Evolutionary conservation across 92 coral and sea anemone species (phyloP).

Genomic region (Porites rus): DNA sequence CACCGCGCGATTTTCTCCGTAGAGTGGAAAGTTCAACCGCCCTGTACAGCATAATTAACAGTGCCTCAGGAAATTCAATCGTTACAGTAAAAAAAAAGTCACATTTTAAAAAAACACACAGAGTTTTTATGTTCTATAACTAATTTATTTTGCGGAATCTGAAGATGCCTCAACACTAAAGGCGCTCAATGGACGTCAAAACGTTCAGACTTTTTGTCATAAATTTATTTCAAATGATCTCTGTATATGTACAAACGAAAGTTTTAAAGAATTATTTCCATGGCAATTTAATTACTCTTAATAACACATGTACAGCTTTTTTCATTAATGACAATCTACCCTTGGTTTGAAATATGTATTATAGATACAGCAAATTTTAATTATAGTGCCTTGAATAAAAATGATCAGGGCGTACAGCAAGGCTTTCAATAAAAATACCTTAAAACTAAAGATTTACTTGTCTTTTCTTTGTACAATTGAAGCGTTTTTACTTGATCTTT

Average conservation of each 20-base stretch:
- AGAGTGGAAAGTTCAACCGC: no score
- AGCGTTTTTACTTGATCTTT: no score
- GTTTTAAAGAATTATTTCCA: neutral
- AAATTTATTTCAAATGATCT: constrained; percentile 9
- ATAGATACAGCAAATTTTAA: neutral
- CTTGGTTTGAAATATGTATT: constrained; percentile 15
- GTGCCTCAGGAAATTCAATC: no score
- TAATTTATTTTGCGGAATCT: no score
- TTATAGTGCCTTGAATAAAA: neutral
- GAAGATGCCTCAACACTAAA: neutral
- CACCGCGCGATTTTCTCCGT: no score
- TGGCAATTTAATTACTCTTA: neutral
- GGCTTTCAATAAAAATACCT: constrained; percentile 31
- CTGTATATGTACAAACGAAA: constrained; percentile 11
- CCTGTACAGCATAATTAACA: no score
- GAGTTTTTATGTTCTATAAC: no score
- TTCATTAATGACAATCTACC: neutral
- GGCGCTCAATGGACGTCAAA: neutral
- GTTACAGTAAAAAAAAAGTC: no score
- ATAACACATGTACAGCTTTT: constrained; percentile 9
- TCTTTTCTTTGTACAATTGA: neutral
- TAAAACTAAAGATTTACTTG: neutral
- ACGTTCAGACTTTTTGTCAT: neutral
- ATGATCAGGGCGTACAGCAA: neutral
- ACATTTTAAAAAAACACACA: no score